Evolutionary conservation across 2,797 vertebrate species (phyloP).

Genomic region (Potorous gilbertii): DNA sequence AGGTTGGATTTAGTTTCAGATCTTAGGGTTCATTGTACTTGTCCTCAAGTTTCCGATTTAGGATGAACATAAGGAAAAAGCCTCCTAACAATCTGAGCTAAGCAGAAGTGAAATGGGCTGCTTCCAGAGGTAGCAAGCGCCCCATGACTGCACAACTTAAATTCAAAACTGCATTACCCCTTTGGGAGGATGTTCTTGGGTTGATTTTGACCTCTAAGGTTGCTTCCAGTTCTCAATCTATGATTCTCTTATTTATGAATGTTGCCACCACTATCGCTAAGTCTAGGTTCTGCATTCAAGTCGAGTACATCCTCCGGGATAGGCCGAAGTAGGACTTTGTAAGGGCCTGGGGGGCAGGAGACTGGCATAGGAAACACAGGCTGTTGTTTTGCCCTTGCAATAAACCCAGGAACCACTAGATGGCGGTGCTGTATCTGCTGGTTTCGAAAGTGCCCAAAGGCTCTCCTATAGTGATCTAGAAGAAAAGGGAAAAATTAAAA

Average conservation of each 20-base stretch:
- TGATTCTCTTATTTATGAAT: background rate
- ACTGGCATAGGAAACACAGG: background rate
- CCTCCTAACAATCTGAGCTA: background rate
- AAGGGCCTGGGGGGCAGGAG: background rate
- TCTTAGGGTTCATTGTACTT: background rate
- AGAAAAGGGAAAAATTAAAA: background rate
- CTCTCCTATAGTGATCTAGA: fast-evolving
- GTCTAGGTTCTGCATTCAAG: background rate
- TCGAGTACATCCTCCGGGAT: fast-evolving
- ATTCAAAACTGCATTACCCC: background rate
- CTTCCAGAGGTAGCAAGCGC: background rate
- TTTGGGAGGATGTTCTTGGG: background rate
- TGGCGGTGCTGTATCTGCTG: constrained; percentile 73
- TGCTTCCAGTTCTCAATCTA: background rate
- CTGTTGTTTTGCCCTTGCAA: background rate
- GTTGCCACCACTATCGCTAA: background rate
- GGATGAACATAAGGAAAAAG: background rate
- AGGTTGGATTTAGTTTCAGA: background rate
- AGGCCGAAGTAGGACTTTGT: background rate
- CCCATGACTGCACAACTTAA: background rate
- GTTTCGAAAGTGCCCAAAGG: background rate
- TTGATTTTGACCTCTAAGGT: background rate
- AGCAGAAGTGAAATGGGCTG: background rate
- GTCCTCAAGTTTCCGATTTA: background rate
- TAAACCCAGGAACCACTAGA: constrained; percentile 71